A percentile compares a stretch with the other conserved stretches of the same genome.
phyloP scores from a whole-genome alignment of 2,797 vertebrate species.

The Pyrocephalus nanus region DNA sequence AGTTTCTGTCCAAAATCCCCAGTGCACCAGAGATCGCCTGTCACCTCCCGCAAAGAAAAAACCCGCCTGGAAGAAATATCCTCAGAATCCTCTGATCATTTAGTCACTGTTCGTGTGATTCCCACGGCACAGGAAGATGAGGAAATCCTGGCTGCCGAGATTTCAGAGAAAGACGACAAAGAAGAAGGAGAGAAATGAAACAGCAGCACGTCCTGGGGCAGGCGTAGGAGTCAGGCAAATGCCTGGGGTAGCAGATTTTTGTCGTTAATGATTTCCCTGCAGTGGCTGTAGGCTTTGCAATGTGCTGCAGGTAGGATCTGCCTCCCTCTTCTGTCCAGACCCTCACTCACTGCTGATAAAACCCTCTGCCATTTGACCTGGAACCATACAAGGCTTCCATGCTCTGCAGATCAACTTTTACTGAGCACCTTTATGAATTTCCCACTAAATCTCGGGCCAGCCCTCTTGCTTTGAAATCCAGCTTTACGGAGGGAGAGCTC shows the following conservation, averaged over 20 bases:
- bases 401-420: background rate
- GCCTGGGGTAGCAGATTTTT: background rate
- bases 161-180: background rate
- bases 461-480: background rate
- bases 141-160: slow-evolving; percentile 82
- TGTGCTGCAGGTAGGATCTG: background rate
- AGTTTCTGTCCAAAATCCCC: slow-evolving; percentile 71
- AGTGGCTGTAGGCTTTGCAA: background rate
- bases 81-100: slow-evolving; percentile 74
- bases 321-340: background rate
- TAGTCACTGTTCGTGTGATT: slow-evolving; percentile 78
- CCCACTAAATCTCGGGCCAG: background rate
- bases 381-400: background rate
- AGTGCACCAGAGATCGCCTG: slow-evolving; percentile 67
- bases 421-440: background rate
- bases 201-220: background rate
- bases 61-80: background rate
- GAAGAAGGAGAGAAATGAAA: background rate
- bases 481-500: background rate
- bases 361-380: background rate
- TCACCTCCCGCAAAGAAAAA: background rate
- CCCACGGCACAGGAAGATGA: slow-evolving; percentile 66
- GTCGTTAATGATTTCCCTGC: background rate
- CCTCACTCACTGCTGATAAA: background rate
- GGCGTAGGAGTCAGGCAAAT: background rate